Percentiles rank a stretch among this genome's conserved stretches.
phyloP scores from a whole-genome alignment of 2,113 vertebrate genomes.

The Prietella phreatophila region DNA sequence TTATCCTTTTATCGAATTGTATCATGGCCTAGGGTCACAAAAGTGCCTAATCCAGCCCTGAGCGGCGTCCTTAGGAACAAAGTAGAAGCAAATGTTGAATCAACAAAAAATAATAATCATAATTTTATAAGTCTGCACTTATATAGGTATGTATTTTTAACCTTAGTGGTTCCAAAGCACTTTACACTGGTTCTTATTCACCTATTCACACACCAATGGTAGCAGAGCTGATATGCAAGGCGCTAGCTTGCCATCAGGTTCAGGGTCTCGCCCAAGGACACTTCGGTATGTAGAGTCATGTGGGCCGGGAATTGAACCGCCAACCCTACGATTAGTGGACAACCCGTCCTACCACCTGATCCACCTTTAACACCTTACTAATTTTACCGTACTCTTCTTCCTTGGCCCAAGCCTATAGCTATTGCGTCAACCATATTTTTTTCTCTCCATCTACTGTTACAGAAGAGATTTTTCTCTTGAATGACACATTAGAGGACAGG shows the following conservation, averaged over 20 bases:
- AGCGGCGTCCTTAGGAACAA: not conserved
- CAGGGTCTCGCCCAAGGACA: too few species aligned
- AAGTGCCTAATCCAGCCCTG: not conserved
- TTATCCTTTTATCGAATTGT: not conserved
- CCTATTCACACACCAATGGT: too few species aligned
- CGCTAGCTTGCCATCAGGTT: too few species aligned
- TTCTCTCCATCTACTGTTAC: not conserved
- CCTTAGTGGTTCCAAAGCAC: too few species aligned
- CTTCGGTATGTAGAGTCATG: too few species aligned
- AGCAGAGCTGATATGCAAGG: too few species aligned
- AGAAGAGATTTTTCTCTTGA: constrained; percentile 14
- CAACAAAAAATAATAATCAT: not conserved
- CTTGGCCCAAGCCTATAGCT: not conserved
- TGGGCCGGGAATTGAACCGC: too few species aligned
- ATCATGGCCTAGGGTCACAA: not conserved
- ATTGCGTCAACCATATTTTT: not conserved
- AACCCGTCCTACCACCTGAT: too few species aligned
- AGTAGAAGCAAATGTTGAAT: not conserved
- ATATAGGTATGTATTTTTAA: too few species aligned
- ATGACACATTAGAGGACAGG: constrained; percentile 27
- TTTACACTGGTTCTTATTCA: too few species aligned
- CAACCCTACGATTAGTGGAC: too few species aligned
- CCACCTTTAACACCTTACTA: not conserved
- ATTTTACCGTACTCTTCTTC: not conserved
- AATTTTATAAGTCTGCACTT: too few species aligned